Evolutionary conservation across 1,140 invertebrate species (phyloP), one percentile per base, ranked within the genome.

Genomic region (Anoplolepis gracilipes): DNA sequence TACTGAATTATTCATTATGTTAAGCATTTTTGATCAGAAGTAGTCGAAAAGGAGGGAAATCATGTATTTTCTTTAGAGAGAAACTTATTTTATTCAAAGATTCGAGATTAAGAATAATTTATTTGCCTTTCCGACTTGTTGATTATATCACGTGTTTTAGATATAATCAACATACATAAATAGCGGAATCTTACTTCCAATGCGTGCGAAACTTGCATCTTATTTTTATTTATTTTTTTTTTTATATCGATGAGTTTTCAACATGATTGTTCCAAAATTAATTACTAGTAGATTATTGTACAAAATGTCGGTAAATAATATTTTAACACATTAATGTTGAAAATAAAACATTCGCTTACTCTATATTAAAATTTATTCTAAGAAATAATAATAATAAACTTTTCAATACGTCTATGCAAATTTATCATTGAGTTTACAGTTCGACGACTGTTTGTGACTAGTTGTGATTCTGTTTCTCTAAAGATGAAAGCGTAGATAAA

Each of bases 401-500:
- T 76, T 78, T 49, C 13, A 49, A 64, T 64, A 22, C 13, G 39
- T 42, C 28, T 3, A n/a, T 53, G 42, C 62, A 69, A 79, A 69
- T 25, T 28, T 69, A 79, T 69, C n/a, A 42, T 8, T 8, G 42
- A 67, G 4, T 67, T 67, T 5, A 46, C 53, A 46, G 62, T 55
- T 69, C 13, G 53, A 79, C 5, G 62, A 49, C 19, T 69, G 62
- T 53, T 79, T 67, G 39, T 13, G 28, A 65, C n/a, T 36, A 62
- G 33, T 25, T 64, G 13, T n/a, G 13, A 79, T 55, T 79, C 13
- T 4, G 16, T 53, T 67, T 79, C 62, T 79, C 42, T 22, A 69
- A 69, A 79, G 30, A 79, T 64, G 73, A 69, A 59, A 79, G 33
- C 59, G 39, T 30, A 55, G 81, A 86, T 55, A 64, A 81, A 87